phyloP scores from a whole-genome alignment of 2,888 invertebrate genomes.

The Vandiemenella viatica region DNA sequence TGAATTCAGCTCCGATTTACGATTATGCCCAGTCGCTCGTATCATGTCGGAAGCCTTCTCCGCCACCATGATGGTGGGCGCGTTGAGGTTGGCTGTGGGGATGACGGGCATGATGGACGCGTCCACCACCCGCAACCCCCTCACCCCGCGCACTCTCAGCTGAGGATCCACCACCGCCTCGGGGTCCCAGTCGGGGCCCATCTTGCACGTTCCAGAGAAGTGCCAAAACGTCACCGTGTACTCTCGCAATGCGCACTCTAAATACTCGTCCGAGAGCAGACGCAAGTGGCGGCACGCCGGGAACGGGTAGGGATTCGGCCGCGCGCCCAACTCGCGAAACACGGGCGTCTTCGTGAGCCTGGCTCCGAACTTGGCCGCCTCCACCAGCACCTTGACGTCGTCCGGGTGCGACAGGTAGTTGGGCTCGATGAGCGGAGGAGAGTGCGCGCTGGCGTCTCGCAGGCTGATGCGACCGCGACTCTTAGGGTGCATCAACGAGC shows the following conservation, averaged over 20 bases:
- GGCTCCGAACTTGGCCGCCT: conserved; percentile 4
- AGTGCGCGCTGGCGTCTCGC: conserved; percentile 11
- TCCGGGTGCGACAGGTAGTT: conserved; percentile 8
- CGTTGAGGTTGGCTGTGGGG: background rate
- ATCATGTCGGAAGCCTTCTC: background rate
- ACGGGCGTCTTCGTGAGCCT: conserved; percentile 1
- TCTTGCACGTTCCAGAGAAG: conserved; percentile 5
- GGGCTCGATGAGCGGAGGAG: conserved; percentile 3
- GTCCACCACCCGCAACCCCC: conserved; percentile 1
- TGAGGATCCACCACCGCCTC: conserved; percentile 3
- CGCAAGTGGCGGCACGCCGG: background rate
- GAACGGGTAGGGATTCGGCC: conserved; percentile 3
- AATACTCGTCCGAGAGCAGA: conserved; percentile 2
- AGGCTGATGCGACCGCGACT: conserved; percentile 30
- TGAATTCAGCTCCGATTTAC: no score
- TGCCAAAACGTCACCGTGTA: conserved; percentile 6
- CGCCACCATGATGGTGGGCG: conserved; percentile 1
- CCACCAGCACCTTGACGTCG: conserved; percentile 9
- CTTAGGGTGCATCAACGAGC: conserved; percentile 26
- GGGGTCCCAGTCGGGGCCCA: conserved; percentile 1
- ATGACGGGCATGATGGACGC: conserved; percentile 4
- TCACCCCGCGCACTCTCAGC: background rate
- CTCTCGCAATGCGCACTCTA: conserved; percentile 4
- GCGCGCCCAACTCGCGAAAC: conserved; percentile 6
- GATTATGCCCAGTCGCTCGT: no score